Conservation (phyloP, 2,797 vertebrate species). For the Pseudopleuronectes americanus region DNA sequence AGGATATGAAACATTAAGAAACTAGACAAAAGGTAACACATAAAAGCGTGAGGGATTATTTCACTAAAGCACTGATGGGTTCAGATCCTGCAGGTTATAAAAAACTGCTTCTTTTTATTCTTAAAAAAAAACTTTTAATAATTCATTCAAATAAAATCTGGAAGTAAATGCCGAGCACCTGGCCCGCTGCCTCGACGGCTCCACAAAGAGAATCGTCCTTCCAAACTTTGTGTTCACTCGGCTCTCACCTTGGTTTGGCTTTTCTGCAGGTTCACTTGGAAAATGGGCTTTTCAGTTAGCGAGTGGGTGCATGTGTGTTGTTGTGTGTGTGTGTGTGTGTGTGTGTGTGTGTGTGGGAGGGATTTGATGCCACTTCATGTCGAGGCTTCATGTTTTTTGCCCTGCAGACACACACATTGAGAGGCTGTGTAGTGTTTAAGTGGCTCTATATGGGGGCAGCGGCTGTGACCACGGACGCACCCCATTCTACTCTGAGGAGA, state of each 20-base stretch:
- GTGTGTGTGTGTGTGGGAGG: no score
- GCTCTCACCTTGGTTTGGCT: constrained; percentile 35
- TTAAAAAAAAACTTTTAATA: constrained; percentile 34
- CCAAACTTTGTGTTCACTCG: constrained; percentile 12
- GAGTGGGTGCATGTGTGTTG: background rate
- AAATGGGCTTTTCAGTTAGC: constrained; percentile 26
- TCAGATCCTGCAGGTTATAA: constrained; percentile 10
- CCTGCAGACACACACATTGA: no score
- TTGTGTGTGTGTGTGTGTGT: background rate
- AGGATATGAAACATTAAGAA: background rate
- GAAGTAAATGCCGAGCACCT: constrained; percentile 18
- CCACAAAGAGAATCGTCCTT: constrained; percentile 12
- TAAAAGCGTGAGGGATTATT: background rate
- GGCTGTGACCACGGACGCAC: no score
- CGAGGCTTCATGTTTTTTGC: no score
- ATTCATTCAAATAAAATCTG: constrained; percentile 36
- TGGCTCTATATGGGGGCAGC: no score
- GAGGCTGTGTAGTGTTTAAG: no score
- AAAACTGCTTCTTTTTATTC: constrained; percentile 10
- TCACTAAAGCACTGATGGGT: background rate
- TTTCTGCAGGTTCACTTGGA: constrained; percentile 28
- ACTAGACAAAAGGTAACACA: background rate
- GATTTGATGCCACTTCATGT: no score
- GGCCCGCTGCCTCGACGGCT: constrained; percentile 9
- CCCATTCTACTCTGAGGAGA: constrained; percentile 24